Evolutionary conservation across 64 coral and sea anemone genomes (phyloP).

Genomic region (Actinia equina): DNA sequence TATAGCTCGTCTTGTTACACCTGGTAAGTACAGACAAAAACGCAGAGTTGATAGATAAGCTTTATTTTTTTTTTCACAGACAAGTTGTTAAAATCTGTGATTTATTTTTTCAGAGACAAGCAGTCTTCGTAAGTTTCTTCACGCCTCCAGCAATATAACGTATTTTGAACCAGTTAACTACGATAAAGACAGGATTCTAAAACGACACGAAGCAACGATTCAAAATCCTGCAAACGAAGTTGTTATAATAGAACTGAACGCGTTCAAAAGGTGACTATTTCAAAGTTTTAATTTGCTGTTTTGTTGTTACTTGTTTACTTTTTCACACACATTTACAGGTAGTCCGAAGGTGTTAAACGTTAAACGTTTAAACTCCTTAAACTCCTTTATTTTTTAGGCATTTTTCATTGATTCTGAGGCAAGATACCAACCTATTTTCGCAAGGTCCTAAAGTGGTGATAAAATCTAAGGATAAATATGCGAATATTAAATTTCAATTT

Average conservation of each 20-base stretch:
- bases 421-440: slow-evolving; percentile 27
- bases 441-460: slow-evolving; percentile 11
- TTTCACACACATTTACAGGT: neutral
- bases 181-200: slow-evolving; percentile 9
- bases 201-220: slow-evolving; percentile 17
- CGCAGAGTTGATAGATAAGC: neutral
- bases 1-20: neutral
- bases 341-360: too few species aligned
- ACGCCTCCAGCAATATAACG: neutral
- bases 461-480: neutral
- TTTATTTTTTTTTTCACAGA: neutral
- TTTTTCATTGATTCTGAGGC: slow-evolving; percentile 21
- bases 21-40: neutral
- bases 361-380: too few species aligned
- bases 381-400: neutral
- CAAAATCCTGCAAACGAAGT: neutral
- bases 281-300: too few species aligned
- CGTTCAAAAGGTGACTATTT: slow-evolving; percentile 41
- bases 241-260: slow-evolving; percentile 26
- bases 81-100: too few species aligned
- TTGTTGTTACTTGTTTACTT: neutral
- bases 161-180: slow-evolving; percentile 37
- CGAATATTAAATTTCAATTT: neutral
- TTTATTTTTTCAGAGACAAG: neutral
- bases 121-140: neutral